Percentiles rank a stretch among this genome's conserved stretches.
Conservation (phyloP, 2,797 vertebrate genomes). For the Karalla daura region DNA sequence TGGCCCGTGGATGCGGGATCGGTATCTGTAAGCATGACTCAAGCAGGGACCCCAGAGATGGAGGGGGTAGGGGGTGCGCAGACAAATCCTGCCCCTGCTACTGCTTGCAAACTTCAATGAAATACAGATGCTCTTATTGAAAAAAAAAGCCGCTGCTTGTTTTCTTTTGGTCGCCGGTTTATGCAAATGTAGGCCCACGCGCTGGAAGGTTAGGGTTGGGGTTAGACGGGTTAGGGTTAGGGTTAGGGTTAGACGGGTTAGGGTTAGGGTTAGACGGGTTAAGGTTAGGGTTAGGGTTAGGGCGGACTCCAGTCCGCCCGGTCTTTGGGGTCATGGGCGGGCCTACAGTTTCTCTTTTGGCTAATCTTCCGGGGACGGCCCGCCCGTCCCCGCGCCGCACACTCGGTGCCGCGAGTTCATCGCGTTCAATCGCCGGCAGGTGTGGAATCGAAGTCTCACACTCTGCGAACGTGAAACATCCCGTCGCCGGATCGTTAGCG, state of each 20-base stretch:
- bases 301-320: neutral
- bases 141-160: neutral
- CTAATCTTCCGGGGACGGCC: too few species aligned
- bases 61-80: conserved; percentile 13
- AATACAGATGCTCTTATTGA: conserved; percentile 9
- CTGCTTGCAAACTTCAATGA: conserved; percentile 25
- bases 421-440: too few species aligned
- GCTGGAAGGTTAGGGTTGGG: conserved; percentile 18
- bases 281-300: too few species aligned
- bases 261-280: too few species aligned
- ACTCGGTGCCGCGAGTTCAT: too few species aligned
- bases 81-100: conserved; percentile 7
- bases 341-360: neutral
- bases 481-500: too few species aligned
- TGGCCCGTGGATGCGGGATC: conserved; percentile 19
- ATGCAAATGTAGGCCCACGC: conserved; percentile 3
- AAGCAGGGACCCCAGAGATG: conserved; percentile 10
- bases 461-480: too few species aligned
- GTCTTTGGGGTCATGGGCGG: neutral
- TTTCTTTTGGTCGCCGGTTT: neutral
- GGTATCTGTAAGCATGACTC: conserved; percentile 13
- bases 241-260: too few species aligned
- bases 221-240: too few species aligned
- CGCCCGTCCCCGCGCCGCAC: too few species aligned
- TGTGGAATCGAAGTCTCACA: too few species aligned